Evolutionary conservation across 2,888 invertebrate species (phyloP).

Genomic region (Caenorhabditis panamensis): DNA sequence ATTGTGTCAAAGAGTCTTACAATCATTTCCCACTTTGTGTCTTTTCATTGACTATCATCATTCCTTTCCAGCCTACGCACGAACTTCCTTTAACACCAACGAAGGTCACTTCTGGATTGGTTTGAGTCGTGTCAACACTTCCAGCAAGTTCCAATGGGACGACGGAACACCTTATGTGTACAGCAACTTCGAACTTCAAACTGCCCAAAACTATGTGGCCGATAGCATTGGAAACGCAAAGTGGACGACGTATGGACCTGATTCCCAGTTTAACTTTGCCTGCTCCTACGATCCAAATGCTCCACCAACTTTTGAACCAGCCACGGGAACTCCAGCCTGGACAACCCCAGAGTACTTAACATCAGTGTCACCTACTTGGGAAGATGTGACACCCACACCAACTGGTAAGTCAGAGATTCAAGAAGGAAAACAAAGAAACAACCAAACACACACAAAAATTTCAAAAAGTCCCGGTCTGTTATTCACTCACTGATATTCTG

Average conservation of each 20-base stretch:
- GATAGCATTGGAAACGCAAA: constrained; percentile 26
- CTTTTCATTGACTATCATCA: too few relatives aligned
- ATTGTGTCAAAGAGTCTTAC: too few relatives aligned
- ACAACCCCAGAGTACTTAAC: too few relatives aligned
- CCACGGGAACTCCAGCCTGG: not conserved
- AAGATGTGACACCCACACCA: not conserved
- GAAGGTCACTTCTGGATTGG: constrained; percentile 38
- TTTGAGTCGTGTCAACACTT: not conserved
- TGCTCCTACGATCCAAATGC: constrained; percentile 25
- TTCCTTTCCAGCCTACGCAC: constrained; percentile 35
- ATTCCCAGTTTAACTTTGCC: constrained; percentile 12
- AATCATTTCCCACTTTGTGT: too few relatives aligned
- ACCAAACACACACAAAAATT: not conserved
- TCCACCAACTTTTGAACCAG: not conserved
- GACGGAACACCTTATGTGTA: constrained; percentile 12
- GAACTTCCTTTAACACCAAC: constrained; percentile 1
- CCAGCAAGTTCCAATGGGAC: constrained; percentile 19
- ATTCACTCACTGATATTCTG: too few relatives aligned
- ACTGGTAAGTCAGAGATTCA: not conserved
- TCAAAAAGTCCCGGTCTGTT: too few relatives aligned
- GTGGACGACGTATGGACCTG: not conserved
- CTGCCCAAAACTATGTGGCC: constrained; percentile 13
- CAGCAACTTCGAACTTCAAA: constrained; percentile 12
- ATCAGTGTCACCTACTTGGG: not conserved
- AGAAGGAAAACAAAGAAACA: not conserved